Conservation (phyloP, 1,140 invertebrate genomes). For the Lethocerus indicus region DNA sequence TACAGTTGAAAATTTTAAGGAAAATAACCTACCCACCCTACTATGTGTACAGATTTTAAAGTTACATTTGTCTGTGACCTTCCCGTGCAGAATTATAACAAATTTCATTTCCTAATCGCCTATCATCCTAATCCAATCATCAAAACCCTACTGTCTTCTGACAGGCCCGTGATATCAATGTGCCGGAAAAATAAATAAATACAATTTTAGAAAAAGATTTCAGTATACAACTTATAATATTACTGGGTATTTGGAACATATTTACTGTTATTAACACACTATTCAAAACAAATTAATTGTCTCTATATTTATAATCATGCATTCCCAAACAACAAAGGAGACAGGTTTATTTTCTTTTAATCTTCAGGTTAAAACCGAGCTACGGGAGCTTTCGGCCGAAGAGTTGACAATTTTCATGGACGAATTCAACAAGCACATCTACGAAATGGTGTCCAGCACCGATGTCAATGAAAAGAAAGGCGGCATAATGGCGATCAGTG, state of each 20-base stretch:
- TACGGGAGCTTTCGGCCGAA: conserved; percentile 80
- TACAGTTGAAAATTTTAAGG: too few relatives aligned
- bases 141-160: too few relatives aligned
- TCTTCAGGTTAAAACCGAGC: conserved; percentile 52
- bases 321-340: background rate
- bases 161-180: too few relatives aligned
- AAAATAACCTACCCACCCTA: too few relatives aligned
- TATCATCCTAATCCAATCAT: too few relatives aligned
- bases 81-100: too few relatives aligned
- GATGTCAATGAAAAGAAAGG: conserved; percentile 92
- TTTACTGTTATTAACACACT: background rate
- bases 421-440: conserved; percentile 81
- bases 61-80: too few relatives aligned
- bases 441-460: conserved; percentile 84
- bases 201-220: too few relatives aligned
- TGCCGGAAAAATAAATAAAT: too few relatives aligned
- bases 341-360: background rate
- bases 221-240: background rate
- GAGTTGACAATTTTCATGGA: conserved; percentile 82
- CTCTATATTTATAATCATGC: conserved; percentile 1
- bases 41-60: too few relatives aligned
- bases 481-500: conserved; percentile 84
- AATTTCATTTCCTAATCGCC: too few relatives aligned
- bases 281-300: background rate
- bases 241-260: background rate